phyloP scores from a whole-genome alignment of 2,113 vertebrate genomes.

The Cromileptes altivelis region DNA sequence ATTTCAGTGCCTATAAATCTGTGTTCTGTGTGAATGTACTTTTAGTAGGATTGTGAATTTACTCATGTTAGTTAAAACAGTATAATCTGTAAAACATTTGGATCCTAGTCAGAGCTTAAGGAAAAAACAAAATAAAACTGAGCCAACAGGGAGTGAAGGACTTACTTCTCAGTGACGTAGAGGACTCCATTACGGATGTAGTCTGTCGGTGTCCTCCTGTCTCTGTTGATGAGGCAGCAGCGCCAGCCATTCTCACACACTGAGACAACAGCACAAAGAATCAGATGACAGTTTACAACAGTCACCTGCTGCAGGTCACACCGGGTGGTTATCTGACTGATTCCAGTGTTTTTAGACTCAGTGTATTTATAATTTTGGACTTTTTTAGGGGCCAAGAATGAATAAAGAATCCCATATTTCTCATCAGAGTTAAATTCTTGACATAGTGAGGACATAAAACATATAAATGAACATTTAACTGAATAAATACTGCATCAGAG shows the following conservation, averaged over 20 bases:
- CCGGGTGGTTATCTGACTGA: not conserved
- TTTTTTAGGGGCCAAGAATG: not conserved
- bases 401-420: not conserved
- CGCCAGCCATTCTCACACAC: constrained; percentile 96
- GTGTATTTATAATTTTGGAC: not conserved
- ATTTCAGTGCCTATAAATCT: too few relatives aligned
- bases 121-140: not conserved
- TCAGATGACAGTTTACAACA: not conserved
- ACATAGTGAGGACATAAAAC: too few relatives aligned
- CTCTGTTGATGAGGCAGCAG: constrained; percentile 97
- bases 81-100: too few relatives aligned
- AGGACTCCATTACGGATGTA: constrained; percentile 97
- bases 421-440: not conserved
- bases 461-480: not conserved
- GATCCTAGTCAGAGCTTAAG: not conserved
- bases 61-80: too few relatives aligned
- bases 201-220: constrained; percentile 95
- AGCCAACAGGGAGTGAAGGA: not conserved
- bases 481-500: not conserved
- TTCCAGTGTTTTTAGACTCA: not conserved
- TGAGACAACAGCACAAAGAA: constrained; percentile 54
- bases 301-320: not conserved
- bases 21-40: too few relatives aligned
- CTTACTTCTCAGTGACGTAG: constrained; percentile 97
- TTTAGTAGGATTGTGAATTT: too few relatives aligned